Evolutionary conservation across 2,888 invertebrate species (phyloP), one percentile per base, ranked within the genome.

Genomic region (Stenchaetothrips biformis): DNA sequence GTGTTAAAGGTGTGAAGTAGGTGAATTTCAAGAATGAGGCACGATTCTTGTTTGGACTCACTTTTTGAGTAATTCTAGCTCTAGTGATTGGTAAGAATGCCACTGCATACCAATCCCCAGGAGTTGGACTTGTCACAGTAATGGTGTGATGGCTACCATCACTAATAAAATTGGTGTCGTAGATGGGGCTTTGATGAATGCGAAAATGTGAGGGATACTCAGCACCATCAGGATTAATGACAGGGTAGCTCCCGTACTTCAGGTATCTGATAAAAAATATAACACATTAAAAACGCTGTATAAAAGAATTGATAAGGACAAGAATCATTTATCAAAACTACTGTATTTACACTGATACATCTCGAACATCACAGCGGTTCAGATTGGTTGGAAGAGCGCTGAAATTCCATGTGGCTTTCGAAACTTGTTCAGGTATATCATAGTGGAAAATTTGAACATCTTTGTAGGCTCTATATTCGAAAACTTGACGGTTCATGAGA

Each of bases 241-340:
- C 92, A 37, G 96, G 96, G 84, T 93, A 92, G 78, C 95, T 92
- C 21, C 94, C 94, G 83, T 93, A 91, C 86, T 95, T 95, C 80
- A 96, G 86, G 85, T 93, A 74, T 25, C 67, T 74, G 67, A 74
- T 25, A 21, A 59, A 9, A 53, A 18, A 74, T 8, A 25, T 6
- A 74, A 18, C 16, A 13, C 13, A 59, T 18, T 59, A 6, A 18
- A 13, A 13, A 59, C 7, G 16, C 11, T 11, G 8, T 53, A 9
- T 18, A 53, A 18, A 53, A 13, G 8, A 53, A 53, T 18, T 53
- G 8, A 53, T 11, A 13, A 13, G 0, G 13, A 53, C 11, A 53
- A 13, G 0, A 8, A 18, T 13, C 53, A 53, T 53, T 53, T 2
- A 37, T 37, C 37, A 37, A 37, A 37, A 37, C 37, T 37, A 37